Evolutionary conservation across 2,888 invertebrate genomes (phyloP).

Genomic region (Caenorhabditis doughertyi): DNA sequence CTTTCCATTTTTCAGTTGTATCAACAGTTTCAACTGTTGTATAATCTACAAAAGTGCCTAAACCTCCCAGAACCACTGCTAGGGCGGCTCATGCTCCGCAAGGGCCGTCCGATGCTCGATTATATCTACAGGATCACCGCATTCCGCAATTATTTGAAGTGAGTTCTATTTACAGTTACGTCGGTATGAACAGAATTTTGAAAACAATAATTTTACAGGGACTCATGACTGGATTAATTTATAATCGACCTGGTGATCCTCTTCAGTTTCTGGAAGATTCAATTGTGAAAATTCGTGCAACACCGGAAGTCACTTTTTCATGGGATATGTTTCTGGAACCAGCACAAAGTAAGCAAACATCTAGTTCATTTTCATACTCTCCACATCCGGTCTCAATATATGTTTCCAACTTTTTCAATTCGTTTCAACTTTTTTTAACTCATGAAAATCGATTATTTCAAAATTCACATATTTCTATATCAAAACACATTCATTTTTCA

Average conservation of each 20-base stretch:
- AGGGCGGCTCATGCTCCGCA: too few species aligned
- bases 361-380: neutral
- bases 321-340: slow-evolving; percentile 74
- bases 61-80: too few species aligned
- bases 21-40: slow-evolving; percentile 20
- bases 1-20: slow-evolving; percentile 28
- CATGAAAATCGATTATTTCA: too few species aligned
- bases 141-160: slow-evolving; percentile 85
- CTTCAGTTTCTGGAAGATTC: slow-evolving; percentile 80
- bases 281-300: slow-evolving; percentile 59
- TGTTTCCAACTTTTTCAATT: too few species aligned
- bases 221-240: slow-evolving; percentile 85
- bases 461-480: too few species aligned
- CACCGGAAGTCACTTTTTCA: slow-evolving; percentile 57
- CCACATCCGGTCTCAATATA: neutral
- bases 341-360: slow-evolving; percentile 50
- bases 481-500: neutral
- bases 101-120: slow-evolving; percentile 84
- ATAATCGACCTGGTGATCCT: slow-evolving; percentile 84
- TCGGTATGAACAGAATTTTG: neutral
- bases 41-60: slow-evolving; percentile 7
- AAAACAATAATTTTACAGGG: slow-evolving; percentile 82
- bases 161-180: slow-evolving; percentile 30
- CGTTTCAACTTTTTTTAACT: too few species aligned
- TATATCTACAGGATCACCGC: slow-evolving; percentile 84